Evolutionary conservation across 1,140 invertebrate genomes (phyloP), one percentile per base, ranked within the genome.

Genomic region (Adelges cooleyi): DNA sequence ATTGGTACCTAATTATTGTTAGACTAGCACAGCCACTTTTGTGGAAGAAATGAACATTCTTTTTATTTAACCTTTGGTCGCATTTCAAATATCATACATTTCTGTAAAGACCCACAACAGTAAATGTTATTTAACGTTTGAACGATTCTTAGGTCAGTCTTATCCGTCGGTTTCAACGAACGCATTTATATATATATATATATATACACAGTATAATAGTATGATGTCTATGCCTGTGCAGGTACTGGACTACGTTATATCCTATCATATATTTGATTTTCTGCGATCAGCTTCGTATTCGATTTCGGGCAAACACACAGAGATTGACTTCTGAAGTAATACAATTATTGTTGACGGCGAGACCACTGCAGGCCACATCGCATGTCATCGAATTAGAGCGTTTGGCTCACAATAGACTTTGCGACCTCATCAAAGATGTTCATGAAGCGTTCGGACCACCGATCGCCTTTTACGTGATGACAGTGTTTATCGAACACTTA

Each of bases 231-330:
- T n/a, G n/a, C n/a, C n/a, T n/a, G n/a, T n/a, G n/a, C n/a, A 62
- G 56, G 25, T 62, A 62, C 42, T 27, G 29, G 56, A 48, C n/a
- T 18, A 46, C 56, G 6, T 46, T 62, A 62, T 62, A 46, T 20
- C 56, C 56, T 9, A 8, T 62, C 11, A 6, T 62, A 25, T 62
- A 62, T 6, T 15, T 62, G 40, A 6, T 62, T 10, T 62, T 62
- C n/a, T 62, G 56, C 17, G 56, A 62, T 42, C 40, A 62, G 17
- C 44, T 62, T 17, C 46, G 42, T 42, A 9, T 46, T 3, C 56
- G 56, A 1, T 62, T 62, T 25, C 56, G 42, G 6, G 44, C 56
- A 25, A 15, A 46, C 17, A 23, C 25, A 9, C 44, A 25, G 10
- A 40, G 56, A 25, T 62, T 40, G 56, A 40, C 25, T 8, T 17